phyloP scores from a whole-genome alignment of 2,888 invertebrate species.

The Phortica okadai region DNA sequence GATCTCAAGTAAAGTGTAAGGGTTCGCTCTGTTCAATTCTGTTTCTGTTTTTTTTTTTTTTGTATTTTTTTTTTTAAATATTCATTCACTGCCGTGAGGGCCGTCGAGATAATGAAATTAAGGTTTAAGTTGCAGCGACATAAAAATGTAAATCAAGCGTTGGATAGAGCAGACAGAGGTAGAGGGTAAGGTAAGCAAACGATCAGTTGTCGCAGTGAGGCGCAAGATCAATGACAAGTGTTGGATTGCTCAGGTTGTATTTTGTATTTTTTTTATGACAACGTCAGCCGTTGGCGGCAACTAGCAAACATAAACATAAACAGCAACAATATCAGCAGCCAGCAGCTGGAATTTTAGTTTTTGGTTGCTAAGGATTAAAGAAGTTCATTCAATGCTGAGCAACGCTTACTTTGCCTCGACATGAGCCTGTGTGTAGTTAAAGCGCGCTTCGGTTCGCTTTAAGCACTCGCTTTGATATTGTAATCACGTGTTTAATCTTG shows the following conservation, averaged over 20 bases:
- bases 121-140: not conserved
- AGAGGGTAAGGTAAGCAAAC: not conserved
- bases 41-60: not conserved
- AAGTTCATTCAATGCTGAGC: not conserved
- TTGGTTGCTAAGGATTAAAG: not conserved
- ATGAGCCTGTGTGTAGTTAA: too few relatives aligned
- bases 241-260: not conserved
- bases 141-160: not conserved
- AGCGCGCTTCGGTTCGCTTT: not conserved
- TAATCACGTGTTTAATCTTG: conserved; percentile 5
- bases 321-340: too few relatives aligned
- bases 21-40: not conserved
- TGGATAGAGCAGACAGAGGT: not conserved
- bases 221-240: not conserved
- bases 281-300: not conserved
- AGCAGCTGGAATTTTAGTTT: not conserved
- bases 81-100: not conserved
- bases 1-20: not conserved
- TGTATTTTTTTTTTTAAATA: not conserved
- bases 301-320: too few relatives aligned
- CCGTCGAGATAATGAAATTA: not conserved
- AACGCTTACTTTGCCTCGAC: not conserved
- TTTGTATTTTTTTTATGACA: not conserved
- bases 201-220: not conserved
- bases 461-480: not conserved